phyloP scores from a whole-genome alignment of 1,140 invertebrate species.

The Andricus grossulariae region DNA sequence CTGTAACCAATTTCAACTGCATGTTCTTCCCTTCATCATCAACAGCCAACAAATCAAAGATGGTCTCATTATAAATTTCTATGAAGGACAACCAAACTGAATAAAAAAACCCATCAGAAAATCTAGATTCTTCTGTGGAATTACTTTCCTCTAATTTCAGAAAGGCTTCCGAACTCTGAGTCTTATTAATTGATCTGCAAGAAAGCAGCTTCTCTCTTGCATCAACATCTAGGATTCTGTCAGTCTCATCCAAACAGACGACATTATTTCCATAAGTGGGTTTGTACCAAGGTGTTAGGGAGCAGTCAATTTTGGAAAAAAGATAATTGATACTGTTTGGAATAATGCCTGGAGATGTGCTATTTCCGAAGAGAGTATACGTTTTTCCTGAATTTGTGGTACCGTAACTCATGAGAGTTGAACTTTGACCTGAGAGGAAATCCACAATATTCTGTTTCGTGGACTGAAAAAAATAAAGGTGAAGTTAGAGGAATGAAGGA shows the following conservation, averaged over 20 bases:
- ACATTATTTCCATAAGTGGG: conserved; percentile 71
- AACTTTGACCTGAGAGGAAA: conserved; percentile 62
- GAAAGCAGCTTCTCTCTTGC: conserved; percentile 56
- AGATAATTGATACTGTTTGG: conserved; percentile 86
- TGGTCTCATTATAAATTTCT: conserved; percentile 94
- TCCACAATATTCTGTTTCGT: conserved; percentile 52
- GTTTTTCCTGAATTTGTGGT: conserved; percentile 69
- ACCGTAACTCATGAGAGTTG: conserved; percentile 65
- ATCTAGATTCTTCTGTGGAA: conserved; percentile 29
- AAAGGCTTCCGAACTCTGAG: conserved; percentile 33
- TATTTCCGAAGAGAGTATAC: conserved; percentile 87
- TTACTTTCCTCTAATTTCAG: background rate
- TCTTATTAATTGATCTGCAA: conserved; percentile 40
- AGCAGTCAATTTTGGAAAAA: conserved; percentile 76
- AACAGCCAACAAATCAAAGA: conserved; percentile 86
- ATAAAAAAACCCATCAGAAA: conserved; percentile 52
- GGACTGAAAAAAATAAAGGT: conserved; percentile 26
- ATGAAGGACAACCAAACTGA: conserved; percentile 90
- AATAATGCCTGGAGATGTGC: conserved; percentile 83
- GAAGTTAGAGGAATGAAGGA: no score
- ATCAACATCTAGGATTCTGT: conserved; percentile 62
- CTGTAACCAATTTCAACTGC: conserved; percentile 77
- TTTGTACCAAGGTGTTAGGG: conserved; percentile 68
- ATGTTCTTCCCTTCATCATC: conserved; percentile 62
- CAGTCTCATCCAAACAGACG: conserved; percentile 64